Evolutionary conservation across 2,113 vertebrate species (phyloP).

Genomic region (Aramus guarauna): DNA sequence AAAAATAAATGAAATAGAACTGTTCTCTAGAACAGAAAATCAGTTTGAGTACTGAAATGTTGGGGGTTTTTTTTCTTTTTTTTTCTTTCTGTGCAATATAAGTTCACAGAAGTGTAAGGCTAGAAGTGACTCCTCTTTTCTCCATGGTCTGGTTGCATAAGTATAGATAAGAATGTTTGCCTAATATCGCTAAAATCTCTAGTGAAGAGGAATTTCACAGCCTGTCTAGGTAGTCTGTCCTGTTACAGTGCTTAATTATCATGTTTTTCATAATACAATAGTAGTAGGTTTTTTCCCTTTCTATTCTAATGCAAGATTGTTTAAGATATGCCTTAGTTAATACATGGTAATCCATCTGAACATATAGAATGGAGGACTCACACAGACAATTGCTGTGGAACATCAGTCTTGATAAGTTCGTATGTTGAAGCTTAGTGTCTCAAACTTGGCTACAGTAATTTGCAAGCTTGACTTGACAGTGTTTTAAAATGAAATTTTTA

Average conservation of each 20-base stretch:
- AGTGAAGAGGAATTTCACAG: not conserved
- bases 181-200: not conserved
- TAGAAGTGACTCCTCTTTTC: not conserved
- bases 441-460: not conserved
- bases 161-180: not conserved
- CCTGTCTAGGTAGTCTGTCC: not conserved
- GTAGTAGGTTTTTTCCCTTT: not conserved
- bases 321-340: not conserved
- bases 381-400: not conserved
- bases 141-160: not conserved
- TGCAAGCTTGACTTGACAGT: not conserved
- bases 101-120: not conserved
- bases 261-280: not conserved
- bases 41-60: not conserved
- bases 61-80: not conserved
- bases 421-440: not conserved
- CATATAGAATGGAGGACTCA: fast-evolving
- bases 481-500: not conserved
- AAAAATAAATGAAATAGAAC: not conserved
- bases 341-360: not conserved
- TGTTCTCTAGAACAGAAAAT: not conserved
- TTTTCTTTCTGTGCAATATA: not conserved
- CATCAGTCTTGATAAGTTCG: not conserved
- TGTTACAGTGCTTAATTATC: not conserved
- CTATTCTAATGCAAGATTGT: not conserved